Evolutionary conservation across 2,888 invertebrate genomes (phyloP), one percentile per base, ranked within the genome.

Genomic region (Melanostoma mellinum): DNA sequence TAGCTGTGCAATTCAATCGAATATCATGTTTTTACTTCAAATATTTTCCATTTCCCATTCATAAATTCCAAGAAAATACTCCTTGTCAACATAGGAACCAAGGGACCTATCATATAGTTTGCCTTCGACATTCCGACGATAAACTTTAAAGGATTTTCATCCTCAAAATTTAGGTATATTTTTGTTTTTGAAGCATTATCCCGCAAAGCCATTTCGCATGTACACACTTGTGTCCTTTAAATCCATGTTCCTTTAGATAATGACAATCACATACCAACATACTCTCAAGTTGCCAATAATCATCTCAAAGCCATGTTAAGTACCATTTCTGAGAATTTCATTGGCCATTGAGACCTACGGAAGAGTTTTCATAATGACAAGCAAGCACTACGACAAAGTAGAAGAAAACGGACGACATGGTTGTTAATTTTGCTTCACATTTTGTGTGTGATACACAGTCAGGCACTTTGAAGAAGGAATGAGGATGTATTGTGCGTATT

Each of bases 351-450:
- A 63, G 50, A 65, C 71, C 30, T 53, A 65, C 60, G 73, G 55
- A 53, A 60, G 61, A 38, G 56, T 76, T 72, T 81, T 72, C 53
- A 2, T 58, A 63, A 58, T 50, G 30, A 63, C 60, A 63, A 48
- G 48, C 60, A 63, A 48, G 48, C 30, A 63, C 10, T 3, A 60
- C 44, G 10, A 40, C 4, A 6, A 58, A 3, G n/a, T 40, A 42
- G n/a, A 50, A 30, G 50, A 50, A 32, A 81, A 67, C 67, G 76
- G 76, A 76, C 72, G 76, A 72, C 76, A 81, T 76, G 72, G 72
- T 55, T 72, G 76, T 81, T 81, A 81, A 81, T 81, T 81, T 61
- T 20, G 71, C 61, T 38, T 67, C 76, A 33, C 42, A 61, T 75
- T 67, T 72, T 38, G 35, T n/a, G n/a, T n/a, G 40, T n/a, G 10